Percentiles rank a stretch among this genome's conserved stretches.
Conservation (phyloP, 1,140 invertebrate species). For the Melitaea cinxia region DNA sequence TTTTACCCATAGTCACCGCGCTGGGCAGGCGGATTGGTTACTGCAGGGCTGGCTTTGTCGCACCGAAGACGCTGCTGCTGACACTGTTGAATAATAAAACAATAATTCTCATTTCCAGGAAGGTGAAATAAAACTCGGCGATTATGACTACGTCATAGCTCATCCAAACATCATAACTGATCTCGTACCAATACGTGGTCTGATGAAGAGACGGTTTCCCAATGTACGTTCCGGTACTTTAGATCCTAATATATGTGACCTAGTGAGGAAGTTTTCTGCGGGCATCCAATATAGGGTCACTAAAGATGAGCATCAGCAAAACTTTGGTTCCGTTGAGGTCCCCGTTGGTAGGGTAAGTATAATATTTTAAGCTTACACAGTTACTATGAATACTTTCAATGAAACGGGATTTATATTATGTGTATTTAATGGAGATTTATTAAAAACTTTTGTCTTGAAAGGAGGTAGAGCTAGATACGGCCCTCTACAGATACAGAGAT, state of each 20-base stretch:
- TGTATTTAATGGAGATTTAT: too few relatives aligned
- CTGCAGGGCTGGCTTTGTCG: too few relatives aligned
- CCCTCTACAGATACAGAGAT: too few relatives aligned
- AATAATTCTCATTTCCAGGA: conserved; percentile 68
- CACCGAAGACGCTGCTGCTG: too few relatives aligned
- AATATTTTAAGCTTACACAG: background rate
- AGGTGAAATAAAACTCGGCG: conserved; percentile 85
- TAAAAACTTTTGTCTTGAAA: too few relatives aligned
- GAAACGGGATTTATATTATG: too few relatives aligned
- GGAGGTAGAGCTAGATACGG: too few relatives aligned
- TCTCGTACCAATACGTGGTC: conserved; percentile 86
- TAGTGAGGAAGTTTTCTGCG: conserved; percentile 84
- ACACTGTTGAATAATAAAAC: too few relatives aligned
- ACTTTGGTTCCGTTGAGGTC: conserved; percentile 86
- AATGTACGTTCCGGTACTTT: conserved; percentile 86
- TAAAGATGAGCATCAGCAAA: conserved; percentile 85
- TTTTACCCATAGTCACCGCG: too few relatives aligned
- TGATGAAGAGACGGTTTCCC: conserved; percentile 90
- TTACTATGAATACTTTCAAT: too few relatives aligned
- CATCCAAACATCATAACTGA: conserved; percentile 91
- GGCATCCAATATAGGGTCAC: conserved; percentile 86
- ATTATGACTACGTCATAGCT: conserved; percentile 88
- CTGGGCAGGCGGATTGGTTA: too few relatives aligned
- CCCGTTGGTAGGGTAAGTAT: conserved; percentile 85
- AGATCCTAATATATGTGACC: conserved; percentile 82